Evolutionary conservation across 1,140 invertebrate species (phyloP).

Genomic region (Dreissena polymorpha): DNA sequence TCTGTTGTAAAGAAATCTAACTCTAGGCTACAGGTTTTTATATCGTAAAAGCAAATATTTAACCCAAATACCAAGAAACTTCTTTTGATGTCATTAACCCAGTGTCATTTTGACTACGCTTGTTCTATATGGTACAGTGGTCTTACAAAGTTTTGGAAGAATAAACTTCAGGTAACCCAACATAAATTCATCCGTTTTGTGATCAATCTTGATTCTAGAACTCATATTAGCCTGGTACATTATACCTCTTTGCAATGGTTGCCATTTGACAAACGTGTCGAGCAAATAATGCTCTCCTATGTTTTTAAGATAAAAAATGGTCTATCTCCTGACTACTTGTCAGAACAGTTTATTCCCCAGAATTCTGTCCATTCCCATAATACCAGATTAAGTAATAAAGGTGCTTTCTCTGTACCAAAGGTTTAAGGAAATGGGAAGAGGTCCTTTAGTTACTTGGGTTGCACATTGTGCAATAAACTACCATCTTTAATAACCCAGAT

Average conservation of each 20-base stretch:
- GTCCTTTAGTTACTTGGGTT: slow-evolving; percentile 20
- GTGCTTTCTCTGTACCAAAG: background rate
- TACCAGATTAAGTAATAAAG: slow-evolving; percentile 18
- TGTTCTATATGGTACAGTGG: too few species aligned
- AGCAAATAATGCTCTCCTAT: slow-evolving; percentile 29
- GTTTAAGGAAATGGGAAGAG: slow-evolving; percentile 8
- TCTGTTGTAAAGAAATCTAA: too few species aligned
- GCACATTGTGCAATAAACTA: slow-evolving; percentile 20
- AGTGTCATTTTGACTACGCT: too few species aligned
- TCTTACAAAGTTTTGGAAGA: too few species aligned
- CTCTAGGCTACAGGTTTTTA: too few species aligned
- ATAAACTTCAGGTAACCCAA: too few species aligned
- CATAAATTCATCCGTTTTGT: too few species aligned
- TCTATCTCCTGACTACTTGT: background rate
- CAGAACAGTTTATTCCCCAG: slow-evolving; percentile 21
- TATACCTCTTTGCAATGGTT: background rate
- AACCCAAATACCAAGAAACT: too few species aligned
- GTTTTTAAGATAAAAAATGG: slow-evolving; percentile 27
- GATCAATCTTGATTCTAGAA: too few species aligned
- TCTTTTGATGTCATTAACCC: too few species aligned
- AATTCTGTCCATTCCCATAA: slow-evolving; percentile 19
- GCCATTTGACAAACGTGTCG: slow-evolving; percentile 13
- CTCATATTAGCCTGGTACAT: too few species aligned
- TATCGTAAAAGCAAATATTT: too few species aligned
- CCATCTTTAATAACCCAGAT: background rate